A percentile compares a stretch with the other conserved stretches of the same genome.
These are phyloP conservation scores for Tachypleus tridentatus DNA, from an alignment of 1,140 invertebrate species.

Conservation along the genomic window DNA sequence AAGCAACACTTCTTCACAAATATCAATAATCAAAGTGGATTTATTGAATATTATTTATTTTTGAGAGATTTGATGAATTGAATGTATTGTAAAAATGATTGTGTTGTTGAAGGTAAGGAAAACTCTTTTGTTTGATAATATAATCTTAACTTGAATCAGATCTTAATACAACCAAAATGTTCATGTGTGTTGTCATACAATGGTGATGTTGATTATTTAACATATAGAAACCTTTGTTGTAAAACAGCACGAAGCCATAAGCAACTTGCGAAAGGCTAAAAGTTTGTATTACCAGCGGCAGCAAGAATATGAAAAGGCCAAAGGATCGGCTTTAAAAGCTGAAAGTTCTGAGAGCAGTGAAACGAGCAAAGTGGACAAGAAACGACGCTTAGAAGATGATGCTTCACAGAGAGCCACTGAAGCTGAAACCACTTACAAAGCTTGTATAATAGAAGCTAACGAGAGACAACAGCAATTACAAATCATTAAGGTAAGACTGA, in stretches of 20 bases:
- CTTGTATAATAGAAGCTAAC: constrained; percentile 41
- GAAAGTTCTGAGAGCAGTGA: constrained; percentile 28
- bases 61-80: too few relatives aligned
- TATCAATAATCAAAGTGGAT: too few relatives aligned
- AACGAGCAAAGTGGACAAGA: constrained; percentile 27
- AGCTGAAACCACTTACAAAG: constrained; percentile 40
- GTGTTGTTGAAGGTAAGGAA: too few relatives aligned
- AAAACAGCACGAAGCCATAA: constrained; percentile 36
- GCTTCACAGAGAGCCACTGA: constrained; percentile 32
- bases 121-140: too few relatives aligned
- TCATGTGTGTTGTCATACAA: too few relatives aligned
- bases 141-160: too few relatives aligned
- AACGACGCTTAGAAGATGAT: constrained; percentile 26
- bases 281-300: constrained; percentile 37
- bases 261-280: constrained; percentile 39
- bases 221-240: too few relatives aligned
- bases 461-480: constrained; percentile 34
- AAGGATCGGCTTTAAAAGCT: constrained; percentile 31
- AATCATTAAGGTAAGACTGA: constrained; percentile 37
- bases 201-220: too few relatives aligned
- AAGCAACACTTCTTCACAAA: too few relatives aligned
- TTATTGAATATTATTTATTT: too few relatives aligned
- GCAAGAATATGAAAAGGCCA: constrained; percentile 38
- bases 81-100: too few relatives aligned
- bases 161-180: too few relatives aligned